A percentile compares a stretch with the other conserved stretches of the same genome.
phyloP scores from a whole-genome alignment of 2,888 invertebrate species.

The Falcaria lacertinaria region DNA sequence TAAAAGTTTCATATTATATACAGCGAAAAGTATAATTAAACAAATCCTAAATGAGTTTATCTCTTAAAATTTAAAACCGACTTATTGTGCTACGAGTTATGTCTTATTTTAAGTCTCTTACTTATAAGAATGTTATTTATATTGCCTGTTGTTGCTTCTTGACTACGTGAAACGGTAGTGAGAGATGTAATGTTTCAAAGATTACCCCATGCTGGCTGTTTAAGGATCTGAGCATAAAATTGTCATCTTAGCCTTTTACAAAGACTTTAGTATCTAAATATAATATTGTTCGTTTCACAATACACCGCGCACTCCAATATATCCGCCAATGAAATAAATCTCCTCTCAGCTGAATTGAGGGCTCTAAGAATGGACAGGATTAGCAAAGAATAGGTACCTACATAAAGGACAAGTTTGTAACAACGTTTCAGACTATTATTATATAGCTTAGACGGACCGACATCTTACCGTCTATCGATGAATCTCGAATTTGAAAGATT shows the following conservation, averaged over 20 bases:
- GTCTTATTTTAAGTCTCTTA: no score
- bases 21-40: conserved; percentile 8
- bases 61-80: no score
- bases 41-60: no score
- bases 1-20: conserved; percentile 8
- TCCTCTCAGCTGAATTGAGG: conserved; percentile 46
- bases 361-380: conserved; percentile 43
- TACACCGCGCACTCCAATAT: conserved; percentile 30
- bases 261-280: no score
- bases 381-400: conserved; percentile 36
- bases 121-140: no score
- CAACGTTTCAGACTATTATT: conserved; percentile 18
- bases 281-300: conserved; percentile 14
- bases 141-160: no score
- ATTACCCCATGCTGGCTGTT: no score
- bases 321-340: conserved; percentile 44
- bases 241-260: no score
- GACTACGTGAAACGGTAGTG: no score
- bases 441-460: conserved; percentile 12
- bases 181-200: no score
- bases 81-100: no score
- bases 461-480: conserved; percentile 5
- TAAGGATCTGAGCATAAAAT: neutral
- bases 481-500: conserved; percentile 16
- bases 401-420: conserved; percentile 27